Percentiles rank a stretch among this genome's conserved stretches.
phyloP scores from a whole-genome alignment of 2,113 vertebrate genomes.

The Carlito syrichta region DNA sequence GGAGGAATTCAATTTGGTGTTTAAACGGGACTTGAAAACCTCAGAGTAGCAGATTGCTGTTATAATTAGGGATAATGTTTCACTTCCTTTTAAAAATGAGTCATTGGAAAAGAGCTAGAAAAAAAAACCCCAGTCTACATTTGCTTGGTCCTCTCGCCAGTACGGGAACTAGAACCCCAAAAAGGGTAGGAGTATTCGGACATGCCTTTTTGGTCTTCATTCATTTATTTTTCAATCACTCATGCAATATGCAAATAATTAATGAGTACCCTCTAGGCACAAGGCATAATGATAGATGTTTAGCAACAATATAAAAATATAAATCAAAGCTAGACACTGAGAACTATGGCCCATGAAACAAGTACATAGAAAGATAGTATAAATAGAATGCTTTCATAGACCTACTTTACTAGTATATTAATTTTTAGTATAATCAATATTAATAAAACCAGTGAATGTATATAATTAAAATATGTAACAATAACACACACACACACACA shows the following conservation, averaged over 20 bases:
- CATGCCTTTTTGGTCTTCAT: not conserved
- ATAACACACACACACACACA: not conserved
- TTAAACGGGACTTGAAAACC: conserved; percentile 47
- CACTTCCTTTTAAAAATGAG: conserved; percentile 43
- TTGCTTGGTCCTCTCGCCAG: not conserved
- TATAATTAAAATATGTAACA: not conserved
- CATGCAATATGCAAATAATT: not conserved
- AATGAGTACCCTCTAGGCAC: not conserved
- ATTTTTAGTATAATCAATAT: not conserved
- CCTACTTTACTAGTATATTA: not conserved
- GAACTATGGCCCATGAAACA: not conserved
- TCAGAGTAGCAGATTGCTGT: conserved; percentile 49
- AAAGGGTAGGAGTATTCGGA: not conserved
- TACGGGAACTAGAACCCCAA: not conserved
- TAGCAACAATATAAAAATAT: not conserved
- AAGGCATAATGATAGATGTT: not conserved
- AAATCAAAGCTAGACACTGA: not conserved
- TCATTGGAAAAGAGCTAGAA: conserved; percentile 21
- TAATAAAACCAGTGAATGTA: not conserved
- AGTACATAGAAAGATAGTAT: not conserved
- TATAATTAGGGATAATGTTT: conserved; percentile 73
- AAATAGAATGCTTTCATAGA: not conserved
- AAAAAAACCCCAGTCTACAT: not conserved
- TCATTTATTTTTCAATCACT: not conserved
- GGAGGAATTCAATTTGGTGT: conserved; percentile 59